These are phyloP conservation scores for Saccostrea echinata DNA, from an alignment of 1,140 invertebrate genomes.

Conservation along the genomic window DNA sequence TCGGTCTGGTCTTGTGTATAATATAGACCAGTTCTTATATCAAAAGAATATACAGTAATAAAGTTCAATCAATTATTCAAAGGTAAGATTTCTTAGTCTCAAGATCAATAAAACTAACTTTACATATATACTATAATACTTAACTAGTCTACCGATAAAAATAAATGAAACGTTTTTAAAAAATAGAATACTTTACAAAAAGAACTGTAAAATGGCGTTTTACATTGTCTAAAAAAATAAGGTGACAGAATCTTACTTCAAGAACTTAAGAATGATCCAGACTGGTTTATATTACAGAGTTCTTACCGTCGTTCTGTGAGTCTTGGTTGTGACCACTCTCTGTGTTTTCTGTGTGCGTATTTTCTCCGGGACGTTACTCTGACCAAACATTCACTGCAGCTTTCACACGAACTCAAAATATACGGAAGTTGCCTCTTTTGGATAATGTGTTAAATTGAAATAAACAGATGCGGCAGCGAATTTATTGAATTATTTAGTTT, in stretches of 20 bases:
- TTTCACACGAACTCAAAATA: neutral
- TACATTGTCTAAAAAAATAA: too few species aligned
- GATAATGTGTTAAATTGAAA: slow-evolving; percentile 39
- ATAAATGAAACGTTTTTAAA: too few species aligned
- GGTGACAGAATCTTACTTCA: too few species aligned
- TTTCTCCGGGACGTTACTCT: too few species aligned
- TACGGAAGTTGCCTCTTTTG: slow-evolving; percentile 36
- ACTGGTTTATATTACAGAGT: neutral
- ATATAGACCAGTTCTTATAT: slow-evolving; percentile 15
- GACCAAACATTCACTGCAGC: neutral
- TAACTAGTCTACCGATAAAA: too few species aligned
- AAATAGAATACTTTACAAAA: too few species aligned
- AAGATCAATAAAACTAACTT: neutral
- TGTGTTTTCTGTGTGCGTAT: neutral
- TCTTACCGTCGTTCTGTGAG: neutral
- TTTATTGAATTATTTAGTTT: slow-evolving; percentile 34
- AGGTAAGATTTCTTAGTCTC: slow-evolving; percentile 23
- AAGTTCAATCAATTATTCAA: slow-evolving; percentile 22
- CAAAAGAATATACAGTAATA: neutral
- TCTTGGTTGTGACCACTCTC: neutral
- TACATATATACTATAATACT: too few species aligned
- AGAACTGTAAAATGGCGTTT: too few species aligned
- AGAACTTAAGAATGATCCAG: too few species aligned
- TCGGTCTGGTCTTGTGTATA: neutral
- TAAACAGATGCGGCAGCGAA: slow-evolving; percentile 28